Base-by-base conservation (phyloP, 1,140 invertebrate genomes). In the Drosophila punjabiensis region DNA sequence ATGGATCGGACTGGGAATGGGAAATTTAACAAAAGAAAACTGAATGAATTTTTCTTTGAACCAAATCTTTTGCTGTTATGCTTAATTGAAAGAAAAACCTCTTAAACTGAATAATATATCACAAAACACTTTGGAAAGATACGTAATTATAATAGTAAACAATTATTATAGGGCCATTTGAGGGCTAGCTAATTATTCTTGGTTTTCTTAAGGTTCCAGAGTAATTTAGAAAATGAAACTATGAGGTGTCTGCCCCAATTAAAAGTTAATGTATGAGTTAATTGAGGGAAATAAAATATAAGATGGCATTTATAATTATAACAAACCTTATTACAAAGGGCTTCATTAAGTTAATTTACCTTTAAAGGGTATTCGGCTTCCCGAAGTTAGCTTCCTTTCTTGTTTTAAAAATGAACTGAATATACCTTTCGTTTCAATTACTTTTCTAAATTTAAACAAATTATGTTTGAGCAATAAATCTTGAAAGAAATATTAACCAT, bases 1-100 rank as follows among this genome's bases (percentile, higher is more conserved):
- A 18, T 59, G 70, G 53, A 52, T 73, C 28, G 30, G n/a, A 24
- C 24, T 39, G 32, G 11, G 18, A 8, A 41, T 41, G 68, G 45
- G 41, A 64, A 63, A 75, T 24, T 28, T 5, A 28, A 28, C 39
- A 14, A 10, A 16, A 30, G 14, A 69, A 18, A 37, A 39, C 35
- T 48, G 45, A 52, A 16, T 52, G 48, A 64, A 55, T 50, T 39
- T 47, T 30, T 2, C 18, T 7, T 5, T 33, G 50, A 53, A 53
- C 52, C 30, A 6, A 33, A 53, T 33, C 50, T 14, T 14, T 62
- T 16, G 16, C 13, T 43, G 20, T 33, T 33, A 4, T 66, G 32
- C 39, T 45, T 45, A 66, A 24, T 66, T 41, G 30, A 8, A 28
- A 5, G 11, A 8, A 24, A 24, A 30, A 10, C 35, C 24, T 30